Evolutionary conservation across 2,113 vertebrate genomes (phyloP), one percentile per base, ranked within the genome.

Genomic region (Galbula dea): DNA sequence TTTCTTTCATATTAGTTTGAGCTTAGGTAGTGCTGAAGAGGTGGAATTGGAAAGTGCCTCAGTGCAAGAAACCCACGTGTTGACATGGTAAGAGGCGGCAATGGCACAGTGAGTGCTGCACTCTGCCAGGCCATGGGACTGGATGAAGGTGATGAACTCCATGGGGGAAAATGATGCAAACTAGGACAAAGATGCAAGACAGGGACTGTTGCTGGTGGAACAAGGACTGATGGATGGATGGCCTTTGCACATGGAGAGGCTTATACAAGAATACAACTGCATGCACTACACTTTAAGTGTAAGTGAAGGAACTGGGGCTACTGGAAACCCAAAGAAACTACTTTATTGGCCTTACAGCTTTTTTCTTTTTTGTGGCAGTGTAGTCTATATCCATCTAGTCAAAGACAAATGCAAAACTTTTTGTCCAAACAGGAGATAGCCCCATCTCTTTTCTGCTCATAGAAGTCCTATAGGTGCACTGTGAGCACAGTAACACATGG

Each of bases 401-500:
- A 71, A 49, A 51, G 43, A 73, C 8, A 83, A 91, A 75, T 20
- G 12, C 14, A 78, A 57, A 12, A 11, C 11, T 67, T 54, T 69
- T 24, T 49, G 6, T 58, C 22, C 59, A 46, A 74, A 39, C 6
- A 36, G 51, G 32, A 67, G 43, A 71, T 12, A 55, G 5, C 3
- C 3, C 8, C 26, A 23, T 21, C 14, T 22, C 29, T 74, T 39
- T 49, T 58, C 32, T 74, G 34, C 45, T 6, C 2, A 71, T 17
- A 62, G 32, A 11, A 69, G 6, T 22, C 16, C 34, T 48, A 27
- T 15, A 76, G 13, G 27, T 20, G 18, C 17, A 7, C 37, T 79
- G 16, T 48, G 22, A 65, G 16, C 10, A 7, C 1, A 27, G 13
- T 2, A 58, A 49, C 2, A 48, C 1, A 0, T 6, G 24, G 0